Evolutionary conservation across 2,888 invertebrate species (phyloP).

Genomic region (Dusona sp.): DNA sequence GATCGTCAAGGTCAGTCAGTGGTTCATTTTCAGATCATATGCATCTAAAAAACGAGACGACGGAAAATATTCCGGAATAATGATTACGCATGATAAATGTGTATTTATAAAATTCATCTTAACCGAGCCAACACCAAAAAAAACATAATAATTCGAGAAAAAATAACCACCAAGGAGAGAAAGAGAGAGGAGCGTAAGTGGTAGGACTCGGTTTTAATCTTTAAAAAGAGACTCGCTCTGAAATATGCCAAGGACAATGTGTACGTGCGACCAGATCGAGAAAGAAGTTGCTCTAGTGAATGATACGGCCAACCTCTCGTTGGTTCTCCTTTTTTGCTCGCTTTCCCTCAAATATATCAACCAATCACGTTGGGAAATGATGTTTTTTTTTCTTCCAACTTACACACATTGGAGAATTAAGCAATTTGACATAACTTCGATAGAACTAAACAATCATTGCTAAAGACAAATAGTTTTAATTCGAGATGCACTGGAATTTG

Average conservation of each 20-base stretch:
- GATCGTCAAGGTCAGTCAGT: constrained; percentile 44
- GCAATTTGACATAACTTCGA: neutral
- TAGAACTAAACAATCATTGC: too few relatives aligned
- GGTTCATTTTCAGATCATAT: constrained; percentile 16
- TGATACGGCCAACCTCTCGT: constrained; percentile 21
- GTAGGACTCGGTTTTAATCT: constrained; percentile 39
- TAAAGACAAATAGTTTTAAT: neutral
- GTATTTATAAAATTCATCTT: constrained; percentile 18
- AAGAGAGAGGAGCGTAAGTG: constrained; percentile 31
- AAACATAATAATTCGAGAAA: neutral
- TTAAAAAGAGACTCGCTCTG: constrained; percentile 44
- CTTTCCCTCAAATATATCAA: constrained; percentile 56
- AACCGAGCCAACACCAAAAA: constrained; percentile 23
- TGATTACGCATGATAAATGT: neutral
- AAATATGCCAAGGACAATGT: constrained; percentile 65
- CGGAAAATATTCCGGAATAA: constrained; percentile 18
- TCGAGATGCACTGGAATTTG: neutral
- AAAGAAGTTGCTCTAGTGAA: constrained; percentile 55
- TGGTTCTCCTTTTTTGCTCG: constrained; percentile 21
- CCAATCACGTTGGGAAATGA: constrained; percentile 26
- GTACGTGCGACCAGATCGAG: constrained; percentile 54
- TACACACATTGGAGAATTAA: neutral
- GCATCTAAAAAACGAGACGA: constrained; percentile 23
- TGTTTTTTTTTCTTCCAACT: neutral
- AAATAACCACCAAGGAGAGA: constrained; percentile 19